phyloP scores from a whole-genome alignment of 2,797 vertebrate species.

The Dendrocincla tyrannina region DNA sequence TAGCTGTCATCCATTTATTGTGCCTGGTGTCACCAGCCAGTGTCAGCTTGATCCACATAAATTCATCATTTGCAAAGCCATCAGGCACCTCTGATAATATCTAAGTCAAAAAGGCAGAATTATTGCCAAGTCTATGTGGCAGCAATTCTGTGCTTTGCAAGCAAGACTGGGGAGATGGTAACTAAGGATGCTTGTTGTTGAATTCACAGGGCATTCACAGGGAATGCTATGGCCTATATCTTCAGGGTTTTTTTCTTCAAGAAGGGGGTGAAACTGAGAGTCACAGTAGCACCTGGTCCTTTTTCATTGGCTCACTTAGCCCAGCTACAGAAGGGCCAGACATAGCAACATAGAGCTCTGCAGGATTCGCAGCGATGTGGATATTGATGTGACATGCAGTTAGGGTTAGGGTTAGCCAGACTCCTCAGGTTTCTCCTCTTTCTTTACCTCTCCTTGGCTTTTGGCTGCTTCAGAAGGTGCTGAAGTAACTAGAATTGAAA shows the following conservation, averaged over 20 bases:
- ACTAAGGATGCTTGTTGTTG: not conserved
- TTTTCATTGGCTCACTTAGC: not conserved
- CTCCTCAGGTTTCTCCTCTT: not conserved
- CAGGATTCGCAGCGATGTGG: fast-evolving
- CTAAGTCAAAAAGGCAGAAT: not conserved
- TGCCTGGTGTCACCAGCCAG: not conserved
- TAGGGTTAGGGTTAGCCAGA: not conserved
- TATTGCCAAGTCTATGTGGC: not conserved
- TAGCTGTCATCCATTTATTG: not conserved
- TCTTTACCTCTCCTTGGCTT: not conserved
- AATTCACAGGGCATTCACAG: not conserved
- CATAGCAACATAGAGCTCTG: not conserved
- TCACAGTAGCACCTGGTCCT: not conserved
- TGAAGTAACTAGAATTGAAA: not conserved
- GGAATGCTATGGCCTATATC: fast-evolving
- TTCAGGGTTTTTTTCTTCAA: not conserved
- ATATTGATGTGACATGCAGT: not conserved
- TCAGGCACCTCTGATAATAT: not conserved
- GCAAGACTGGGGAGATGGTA: not conserved
- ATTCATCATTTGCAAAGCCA: not conserved
- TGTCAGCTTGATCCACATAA: not conserved
- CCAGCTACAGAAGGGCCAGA: not conserved
- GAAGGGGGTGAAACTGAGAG: not conserved
- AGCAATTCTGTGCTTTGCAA: not conserved
- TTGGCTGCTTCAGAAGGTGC: not conserved